These are phyloP conservation scores for Aulostomus chinensis DNA, from an alignment of 2,797 vertebrate genomes.

Conservation along the genomic window DNA sequence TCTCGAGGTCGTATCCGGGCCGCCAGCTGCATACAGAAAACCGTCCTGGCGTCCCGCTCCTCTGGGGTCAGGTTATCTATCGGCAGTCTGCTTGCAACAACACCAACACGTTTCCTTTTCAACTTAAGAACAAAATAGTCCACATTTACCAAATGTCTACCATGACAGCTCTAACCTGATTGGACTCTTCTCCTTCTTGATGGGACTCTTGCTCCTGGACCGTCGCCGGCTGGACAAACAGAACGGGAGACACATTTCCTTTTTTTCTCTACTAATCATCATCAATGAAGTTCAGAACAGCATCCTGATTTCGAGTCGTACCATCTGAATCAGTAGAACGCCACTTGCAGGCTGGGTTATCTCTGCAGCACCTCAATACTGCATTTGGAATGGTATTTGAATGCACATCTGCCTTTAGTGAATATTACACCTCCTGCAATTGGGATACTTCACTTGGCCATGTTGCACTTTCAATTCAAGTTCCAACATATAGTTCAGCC, in stretches of 20 bases:
- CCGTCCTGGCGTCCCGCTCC: slow-evolving; percentile 93
- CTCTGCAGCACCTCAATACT: too few relatives aligned
- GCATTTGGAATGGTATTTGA: too few relatives aligned
- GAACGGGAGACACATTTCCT: background rate
- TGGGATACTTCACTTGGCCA: too few relatives aligned
- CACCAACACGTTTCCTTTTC: background rate
- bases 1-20: slow-evolving; percentile 94
- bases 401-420: too few relatives aligned
- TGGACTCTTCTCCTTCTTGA: slow-evolving; percentile 93
- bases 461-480: too few relatives aligned
- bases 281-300: too few relatives aligned
- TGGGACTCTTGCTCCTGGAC: slow-evolving; percentile 93
- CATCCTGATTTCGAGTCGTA: too few relatives aligned
- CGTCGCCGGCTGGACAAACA: slow-evolving; percentile 78
- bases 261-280: too few relatives aligned
- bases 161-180: slow-evolving; percentile 80
- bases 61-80: slow-evolving; percentile 95
- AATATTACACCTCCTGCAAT: too few relatives aligned
- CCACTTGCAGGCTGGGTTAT: too few relatives aligned
- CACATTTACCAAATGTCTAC: background rate
- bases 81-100: slow-evolving; percentile 79
- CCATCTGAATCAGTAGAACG: too few relatives aligned
- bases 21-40: slow-evolving; percentile 98
- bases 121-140: background rate
- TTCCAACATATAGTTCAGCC: too few relatives aligned